A percentile compares a stretch with the other conserved stretches of the same genome.
phyloP scores from a whole-genome alignment of 2,113 vertebrate genomes.

The Micronisus gabar region DNA sequence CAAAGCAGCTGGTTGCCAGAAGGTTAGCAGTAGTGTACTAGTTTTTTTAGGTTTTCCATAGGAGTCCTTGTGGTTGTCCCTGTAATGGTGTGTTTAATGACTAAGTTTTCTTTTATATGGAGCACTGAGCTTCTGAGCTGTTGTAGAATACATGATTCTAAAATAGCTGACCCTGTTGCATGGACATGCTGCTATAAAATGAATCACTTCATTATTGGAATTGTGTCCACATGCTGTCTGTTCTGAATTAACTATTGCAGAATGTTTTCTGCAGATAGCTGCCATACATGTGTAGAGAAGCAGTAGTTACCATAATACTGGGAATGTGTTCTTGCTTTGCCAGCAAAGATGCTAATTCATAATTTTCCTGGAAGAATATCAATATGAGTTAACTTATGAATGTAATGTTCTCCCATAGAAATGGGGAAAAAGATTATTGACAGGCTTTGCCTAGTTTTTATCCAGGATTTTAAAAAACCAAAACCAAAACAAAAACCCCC shows the following conservation, averaged over 20 bases:
- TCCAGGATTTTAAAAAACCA: neutral
- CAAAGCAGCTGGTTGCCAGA: constrained; percentile 53
- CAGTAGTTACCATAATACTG: neutral
- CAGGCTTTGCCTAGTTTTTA: neutral
- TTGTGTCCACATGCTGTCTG: neutral
- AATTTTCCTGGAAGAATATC: neutral
- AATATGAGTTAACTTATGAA: neutral
- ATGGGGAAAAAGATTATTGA: neutral
- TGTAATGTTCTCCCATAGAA: neutral
- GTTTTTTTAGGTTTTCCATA: neutral
- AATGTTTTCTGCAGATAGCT: neutral
- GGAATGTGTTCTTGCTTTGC: neutral
- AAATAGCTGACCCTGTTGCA: neutral
- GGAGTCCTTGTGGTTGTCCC: neutral
- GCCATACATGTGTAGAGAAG: neutral
- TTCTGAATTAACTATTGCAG: neutral
- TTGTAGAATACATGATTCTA: neutral
- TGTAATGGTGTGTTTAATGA: neutral
- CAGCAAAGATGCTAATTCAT: neutral
- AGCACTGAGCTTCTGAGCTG: neutral
- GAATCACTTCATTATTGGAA: neutral
- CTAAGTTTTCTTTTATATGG: neutral
- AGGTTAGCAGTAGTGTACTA: neutral
- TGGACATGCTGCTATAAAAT: neutral
- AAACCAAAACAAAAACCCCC: neutral